Evolutionary conservation across 2,113 vertebrate genomes (phyloP).

Genomic region (cat (Felis catus)): DNA sequence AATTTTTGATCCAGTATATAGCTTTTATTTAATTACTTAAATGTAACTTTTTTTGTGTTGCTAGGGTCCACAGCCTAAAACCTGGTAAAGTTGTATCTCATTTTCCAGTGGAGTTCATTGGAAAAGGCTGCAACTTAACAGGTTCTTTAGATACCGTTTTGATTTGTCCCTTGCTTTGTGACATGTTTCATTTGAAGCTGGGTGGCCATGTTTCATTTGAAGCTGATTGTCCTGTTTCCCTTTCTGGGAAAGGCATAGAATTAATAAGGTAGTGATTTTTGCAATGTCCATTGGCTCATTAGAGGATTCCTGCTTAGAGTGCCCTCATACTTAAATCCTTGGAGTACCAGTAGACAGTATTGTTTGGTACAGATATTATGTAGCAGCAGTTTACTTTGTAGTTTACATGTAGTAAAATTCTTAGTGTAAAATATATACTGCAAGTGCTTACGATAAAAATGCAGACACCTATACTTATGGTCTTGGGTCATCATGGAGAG

Average conservation of each 20-base stretch:
- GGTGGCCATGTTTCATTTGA: not conserved
- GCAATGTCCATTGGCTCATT: not conserved
- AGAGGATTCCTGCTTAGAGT: not conserved
- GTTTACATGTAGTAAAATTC: not conserved
- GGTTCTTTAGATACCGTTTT: not conserved
- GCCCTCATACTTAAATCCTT: not conserved
- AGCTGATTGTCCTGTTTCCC: not conserved
- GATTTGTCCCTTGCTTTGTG: not conserved
- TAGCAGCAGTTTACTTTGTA: not conserved
- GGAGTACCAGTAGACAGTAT: not conserved
- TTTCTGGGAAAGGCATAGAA: not conserved
- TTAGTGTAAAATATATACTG: not conserved
- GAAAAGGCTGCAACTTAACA: not conserved
- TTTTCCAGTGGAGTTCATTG: not conserved
- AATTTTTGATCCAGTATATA: not conserved
- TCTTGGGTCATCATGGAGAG: not conserved
- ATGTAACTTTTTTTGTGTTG: not conserved
- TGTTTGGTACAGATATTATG: not conserved
- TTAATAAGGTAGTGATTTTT: not conserved
- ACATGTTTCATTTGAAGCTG: constrained; percentile 4
- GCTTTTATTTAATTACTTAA: not conserved
- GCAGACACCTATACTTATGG: not conserved
- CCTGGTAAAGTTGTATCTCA: not conserved
- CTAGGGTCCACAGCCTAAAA: not conserved
- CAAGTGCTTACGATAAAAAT: not conserved